A percentile compares a stretch with the other conserved stretches of the same genome.
These are phyloP conservation scores for Cavia aperea DNA, from an alignment of 2,113 vertebrate genomes.

Conservation along the genomic window DNA sequence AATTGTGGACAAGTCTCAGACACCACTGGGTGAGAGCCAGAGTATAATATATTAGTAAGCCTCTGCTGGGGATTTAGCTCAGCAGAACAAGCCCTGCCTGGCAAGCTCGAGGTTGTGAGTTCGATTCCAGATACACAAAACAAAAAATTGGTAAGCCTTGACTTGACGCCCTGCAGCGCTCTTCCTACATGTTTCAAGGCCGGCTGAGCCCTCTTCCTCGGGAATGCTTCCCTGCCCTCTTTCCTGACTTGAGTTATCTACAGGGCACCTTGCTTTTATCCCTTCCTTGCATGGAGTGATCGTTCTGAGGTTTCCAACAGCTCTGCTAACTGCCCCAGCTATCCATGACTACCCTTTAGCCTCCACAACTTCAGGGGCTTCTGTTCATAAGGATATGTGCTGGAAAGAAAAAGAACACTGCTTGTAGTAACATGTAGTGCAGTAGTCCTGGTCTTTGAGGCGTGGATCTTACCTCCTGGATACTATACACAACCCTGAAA, in stretches of 20 bases:
- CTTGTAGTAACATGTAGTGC: not conserved
- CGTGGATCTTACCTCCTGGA: not conserved
- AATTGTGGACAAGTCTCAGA: not conserved
- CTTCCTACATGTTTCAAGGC: not conserved
- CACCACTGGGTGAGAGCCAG: not conserved
- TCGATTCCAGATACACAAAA: too few species aligned
- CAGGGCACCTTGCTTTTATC: not conserved
- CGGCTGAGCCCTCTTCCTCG: not conserved
- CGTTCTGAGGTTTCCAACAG: not conserved
- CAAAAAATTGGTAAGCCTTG: not conserved
- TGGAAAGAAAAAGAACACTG: not conserved
- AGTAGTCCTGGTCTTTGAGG: not conserved
- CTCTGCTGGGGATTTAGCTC: too few species aligned
- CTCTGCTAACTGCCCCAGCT: not conserved
- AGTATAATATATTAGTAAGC: not conserved
- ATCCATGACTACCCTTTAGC: not conserved
- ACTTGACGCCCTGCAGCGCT: not conserved
- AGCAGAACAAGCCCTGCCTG: too few species aligned
- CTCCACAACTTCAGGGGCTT: not conserved
- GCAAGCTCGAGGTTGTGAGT: too few species aligned
- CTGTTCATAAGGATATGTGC: not conserved
- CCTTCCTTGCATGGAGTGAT: not conserved
- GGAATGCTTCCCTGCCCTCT: not conserved
- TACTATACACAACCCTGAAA: not conserved
- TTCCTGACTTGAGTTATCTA: not conserved